Evolutionary conservation across 2,797 vertebrate genomes (phyloP).

Genomic region (Hippoglossus hippoglossus): DNA sequence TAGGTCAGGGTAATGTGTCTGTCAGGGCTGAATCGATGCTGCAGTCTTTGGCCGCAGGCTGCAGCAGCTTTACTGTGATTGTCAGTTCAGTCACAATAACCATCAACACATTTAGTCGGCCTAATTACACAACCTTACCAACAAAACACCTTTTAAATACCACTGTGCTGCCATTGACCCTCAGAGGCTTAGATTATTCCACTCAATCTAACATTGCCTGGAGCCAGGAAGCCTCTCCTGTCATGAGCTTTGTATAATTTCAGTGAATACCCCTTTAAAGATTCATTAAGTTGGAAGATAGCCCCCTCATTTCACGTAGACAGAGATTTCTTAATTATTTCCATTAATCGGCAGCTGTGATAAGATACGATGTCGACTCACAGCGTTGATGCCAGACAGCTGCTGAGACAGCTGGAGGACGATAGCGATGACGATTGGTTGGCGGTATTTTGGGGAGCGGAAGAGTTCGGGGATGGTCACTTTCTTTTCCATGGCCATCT

Average conservation of each 20-base stretch:
- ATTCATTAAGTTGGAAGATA: slow-evolving; percentile 19
- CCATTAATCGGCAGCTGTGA: not conserved
- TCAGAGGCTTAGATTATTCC: slow-evolving; percentile 37
- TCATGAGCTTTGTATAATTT: slow-evolving; percentile 25
- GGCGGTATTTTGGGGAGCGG: slow-evolving; percentile 86
- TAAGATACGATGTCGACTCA: slow-evolving; percentile 77
- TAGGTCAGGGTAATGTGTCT: slow-evolving; percentile 19
- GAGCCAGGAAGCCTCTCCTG: slow-evolving; percentile 23
- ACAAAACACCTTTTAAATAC: slow-evolving; percentile 48
- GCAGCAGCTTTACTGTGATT: slow-evolving; percentile 30
- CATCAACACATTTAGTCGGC: slow-evolving; percentile 47
- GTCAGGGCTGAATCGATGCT: slow-evolving; percentile 39
- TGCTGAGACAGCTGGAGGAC: slow-evolving; percentile 96
- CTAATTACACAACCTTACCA: slow-evolving; percentile 63
- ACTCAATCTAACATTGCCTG: slow-evolving; percentile 36
- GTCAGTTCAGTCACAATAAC: slow-evolving; percentile 32
- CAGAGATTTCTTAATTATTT: slow-evolving; percentile 29
- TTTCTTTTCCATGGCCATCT: slow-evolving; percentile 91
- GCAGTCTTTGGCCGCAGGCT: slow-evolving; percentile 34
- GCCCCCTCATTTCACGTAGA: not conserved
- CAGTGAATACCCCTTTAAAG: slow-evolving; percentile 35
- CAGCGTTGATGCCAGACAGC: slow-evolving; percentile 97
- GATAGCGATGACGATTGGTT: slow-evolving; percentile 92
- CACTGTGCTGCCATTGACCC: slow-evolving; percentile 33
- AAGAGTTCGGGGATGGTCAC: slow-evolving; percentile 91